Evolutionary conservation across 1,140 invertebrate genomes (phyloP).

Genomic region (Amphibalanus amphitrite): DNA sequence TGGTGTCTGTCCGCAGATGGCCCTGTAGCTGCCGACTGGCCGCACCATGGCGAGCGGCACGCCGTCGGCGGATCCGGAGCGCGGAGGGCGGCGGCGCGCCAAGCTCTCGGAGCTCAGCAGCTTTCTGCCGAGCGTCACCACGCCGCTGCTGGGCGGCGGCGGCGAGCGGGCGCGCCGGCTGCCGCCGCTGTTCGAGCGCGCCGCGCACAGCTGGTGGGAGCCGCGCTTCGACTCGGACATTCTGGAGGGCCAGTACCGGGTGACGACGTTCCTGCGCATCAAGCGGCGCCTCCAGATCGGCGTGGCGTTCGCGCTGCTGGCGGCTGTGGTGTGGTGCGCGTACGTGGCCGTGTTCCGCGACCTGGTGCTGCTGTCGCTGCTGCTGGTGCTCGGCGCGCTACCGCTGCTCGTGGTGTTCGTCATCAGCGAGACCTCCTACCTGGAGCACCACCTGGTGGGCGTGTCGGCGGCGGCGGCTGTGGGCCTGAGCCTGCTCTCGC

Average conservation of each 20-base stretch:
- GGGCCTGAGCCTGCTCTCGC: slow-evolving; percentile 42
- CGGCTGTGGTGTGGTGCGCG: slow-evolving; percentile 46
- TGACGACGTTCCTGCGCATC: slow-evolving; percentile 72
- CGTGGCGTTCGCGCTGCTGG: slow-evolving; percentile 47
- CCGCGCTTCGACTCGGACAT: slow-evolving; percentile 85
- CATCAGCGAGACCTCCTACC: slow-evolving; percentile 45
- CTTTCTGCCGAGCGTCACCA: not conserved
- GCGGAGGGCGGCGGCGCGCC: too few species aligned
- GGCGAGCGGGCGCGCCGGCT: not conserved
- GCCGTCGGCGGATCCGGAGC: not conserved
- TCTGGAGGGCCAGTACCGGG: slow-evolving; percentile 73
- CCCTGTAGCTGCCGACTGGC: not conserved
- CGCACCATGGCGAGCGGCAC: not conserved
- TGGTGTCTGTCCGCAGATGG: not conserved
- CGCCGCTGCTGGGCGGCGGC: not conserved
- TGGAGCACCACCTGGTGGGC: slow-evolving; percentile 41
- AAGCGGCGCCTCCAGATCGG: slow-evolving; percentile 70
- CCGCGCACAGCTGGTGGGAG: slow-evolving; percentile 73
- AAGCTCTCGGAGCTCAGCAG: not conserved
- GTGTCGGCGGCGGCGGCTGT: slow-evolving; percentile 45
- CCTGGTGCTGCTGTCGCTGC: slow-evolving; percentile 1
- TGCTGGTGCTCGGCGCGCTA: not conserved
- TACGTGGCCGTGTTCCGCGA: slow-evolving; percentile 37
- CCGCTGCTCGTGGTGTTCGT: slow-evolving; percentile 33
- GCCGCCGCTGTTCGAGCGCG: slow-evolving; percentile 54